phyloP scores from a whole-genome alignment of 2,113 vertebrate species.

The Paramisgurnus dabryanus region DNA sequence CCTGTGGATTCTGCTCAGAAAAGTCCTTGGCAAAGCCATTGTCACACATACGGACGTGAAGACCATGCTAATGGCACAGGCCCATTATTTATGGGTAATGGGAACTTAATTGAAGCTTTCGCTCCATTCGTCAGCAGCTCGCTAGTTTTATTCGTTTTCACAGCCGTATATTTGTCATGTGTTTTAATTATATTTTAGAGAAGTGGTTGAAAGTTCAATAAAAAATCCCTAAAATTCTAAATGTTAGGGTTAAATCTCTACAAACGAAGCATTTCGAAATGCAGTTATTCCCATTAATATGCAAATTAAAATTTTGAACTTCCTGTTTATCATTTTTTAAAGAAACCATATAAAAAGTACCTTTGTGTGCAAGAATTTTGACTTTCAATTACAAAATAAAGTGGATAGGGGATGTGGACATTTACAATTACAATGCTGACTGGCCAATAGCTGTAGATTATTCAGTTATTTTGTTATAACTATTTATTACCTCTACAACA shows the following conservation, averaged over 20 bases:
- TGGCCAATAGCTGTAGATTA: too few species aligned
- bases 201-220: conserved; percentile 10
- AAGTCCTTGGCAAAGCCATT: conserved; percentile 47
- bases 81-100: conserved; percentile 54
- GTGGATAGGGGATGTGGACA: too few species aligned
- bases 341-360: not conserved
- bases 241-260: too few species aligned
- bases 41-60: conserved; percentile 43
- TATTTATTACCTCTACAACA: too few species aligned
- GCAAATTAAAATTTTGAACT: not conserved
- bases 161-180: not conserved
- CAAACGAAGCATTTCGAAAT: too few species aligned
- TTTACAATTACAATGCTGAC: too few species aligned
- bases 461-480: too few species aligned
- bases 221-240: not conserved
- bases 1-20: conserved; percentile 31
- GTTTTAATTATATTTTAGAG: conserved; percentile 13
- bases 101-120: conserved; percentile 56
- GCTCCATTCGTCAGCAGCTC: conserved; percentile 34
- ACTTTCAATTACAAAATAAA: too few species aligned
- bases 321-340: not conserved
- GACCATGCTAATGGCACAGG: conserved; percentile 40
- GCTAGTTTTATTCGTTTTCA: conserved; percentile 30
- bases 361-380: too few species aligned
- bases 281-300: not conserved